phyloP scores from a whole-genome alignment of 2,888 invertebrate genomes.

The Stegophylla sp. region DNA sequence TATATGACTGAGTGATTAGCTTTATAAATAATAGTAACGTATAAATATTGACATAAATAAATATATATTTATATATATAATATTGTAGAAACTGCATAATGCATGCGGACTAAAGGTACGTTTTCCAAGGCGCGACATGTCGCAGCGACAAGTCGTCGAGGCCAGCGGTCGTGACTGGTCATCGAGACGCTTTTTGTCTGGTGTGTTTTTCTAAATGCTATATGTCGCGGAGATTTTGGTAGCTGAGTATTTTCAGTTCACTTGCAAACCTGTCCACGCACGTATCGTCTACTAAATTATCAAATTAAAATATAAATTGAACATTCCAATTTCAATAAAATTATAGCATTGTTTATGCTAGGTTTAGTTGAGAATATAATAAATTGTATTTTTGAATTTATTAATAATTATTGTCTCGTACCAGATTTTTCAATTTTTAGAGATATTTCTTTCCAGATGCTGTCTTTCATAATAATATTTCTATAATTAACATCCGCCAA shows the following conservation, averaged over 20 bases:
- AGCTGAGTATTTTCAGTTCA: not conserved
- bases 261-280: not conserved
- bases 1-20: too few species aligned
- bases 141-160: not conserved
- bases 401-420: not conserved
- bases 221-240: conserved; percentile 2
- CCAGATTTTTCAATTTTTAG: conserved; percentile 10
- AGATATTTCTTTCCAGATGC: not conserved
- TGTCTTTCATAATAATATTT: not conserved
- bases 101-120: conserved; percentile 19
- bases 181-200: not conserved
- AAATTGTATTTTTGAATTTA: not conserved
- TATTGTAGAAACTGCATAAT: too few species aligned
- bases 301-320: not conserved
- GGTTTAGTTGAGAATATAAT: not conserved
- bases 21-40: too few species aligned
- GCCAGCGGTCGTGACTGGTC: not conserved
- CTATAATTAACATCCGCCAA: not conserved
- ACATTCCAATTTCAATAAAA: not conserved
- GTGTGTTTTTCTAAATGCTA: not conserved
- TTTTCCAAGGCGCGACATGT: conserved; percentile 23
- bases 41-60: too few species aligned
- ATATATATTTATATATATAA: too few species aligned
- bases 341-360: not conserved
- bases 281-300: not conserved